Conservation (phyloP, 2,113 vertebrate genomes). For the Gallinago jamesoni region DNA sequence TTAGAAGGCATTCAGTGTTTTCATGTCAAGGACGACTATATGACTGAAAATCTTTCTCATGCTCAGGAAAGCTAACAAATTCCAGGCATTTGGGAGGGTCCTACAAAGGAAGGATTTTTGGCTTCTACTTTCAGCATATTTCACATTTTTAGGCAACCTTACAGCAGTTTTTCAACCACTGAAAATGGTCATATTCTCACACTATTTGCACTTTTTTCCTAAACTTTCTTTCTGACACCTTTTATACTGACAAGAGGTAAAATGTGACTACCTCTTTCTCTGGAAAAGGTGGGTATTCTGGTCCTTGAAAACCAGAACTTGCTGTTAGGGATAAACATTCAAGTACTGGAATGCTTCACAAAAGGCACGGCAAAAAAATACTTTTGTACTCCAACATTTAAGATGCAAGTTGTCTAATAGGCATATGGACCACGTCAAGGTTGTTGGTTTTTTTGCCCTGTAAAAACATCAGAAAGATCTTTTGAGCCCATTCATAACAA, state of each 20-base stretch:
- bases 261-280: background rate
- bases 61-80: conserved; percentile 11
- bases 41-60: background rate
- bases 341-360: background rate
- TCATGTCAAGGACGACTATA: background rate
- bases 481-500: background rate
- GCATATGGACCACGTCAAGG: background rate
- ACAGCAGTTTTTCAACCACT: background rate
- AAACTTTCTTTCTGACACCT: background rate
- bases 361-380: background rate
- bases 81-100: conserved; percentile 33
- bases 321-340: background rate
- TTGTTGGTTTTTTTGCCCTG: background rate
- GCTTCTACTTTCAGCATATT: conserved; percentile 42
- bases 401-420: background rate
- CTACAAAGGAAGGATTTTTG: conserved; percentile 33
- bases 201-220: background rate
- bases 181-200: background rate
- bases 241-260: background rate
- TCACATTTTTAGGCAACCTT: conserved; percentile 59
- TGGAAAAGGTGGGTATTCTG: background rate
- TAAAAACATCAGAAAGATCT: background rate
- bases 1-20: background rate
- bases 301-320: background rate
- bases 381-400: background rate